Evolutionary conservation across 2,888 invertebrate species (phyloP), one percentile per base, ranked within the genome.

Genomic region (Agriopis aurantiaria): DNA sequence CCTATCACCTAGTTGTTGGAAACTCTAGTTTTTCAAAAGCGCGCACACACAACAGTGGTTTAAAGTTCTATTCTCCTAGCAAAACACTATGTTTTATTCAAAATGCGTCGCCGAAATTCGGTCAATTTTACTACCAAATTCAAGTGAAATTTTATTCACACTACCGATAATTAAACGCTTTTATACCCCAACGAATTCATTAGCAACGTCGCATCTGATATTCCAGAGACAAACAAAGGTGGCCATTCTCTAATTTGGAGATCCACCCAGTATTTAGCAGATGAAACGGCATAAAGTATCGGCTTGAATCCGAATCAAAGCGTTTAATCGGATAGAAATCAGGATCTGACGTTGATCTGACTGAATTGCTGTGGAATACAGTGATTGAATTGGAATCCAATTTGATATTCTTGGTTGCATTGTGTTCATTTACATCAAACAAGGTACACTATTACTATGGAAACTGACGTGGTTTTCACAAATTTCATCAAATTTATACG

Each of bases 321-420:
- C 76, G 75, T 69, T 70, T 77, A 83, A 84, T 84, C 83, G 77
- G 80, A 79, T 79, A 77, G 81, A 78, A 81, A 83, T 81, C 78
- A 76, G 75, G 73, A 75, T 75, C 76, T 77, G 78, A 76, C 76
- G 78, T 75, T 74, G 56, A 69, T 65, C 74, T 66, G 63, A 45
- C 59, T 71, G 63, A 46, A 43, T 3, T 53, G 8, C 49, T 11
- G 58, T 63, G 23, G 53, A 63, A 55, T 51, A 56, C 70, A 67
- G 70, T 66, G 45, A 40, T 40, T 33, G 14, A 43, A 10, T 14
- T 59, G 17, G n/a, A 17, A 52, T 51, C 3, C 51, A 11, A 55
- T 40, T 55, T 4, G 40, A 7, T 3, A 40, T 43, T 49, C 8
- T 55, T 33, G 33, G 11, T 52, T 52, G 11, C 14, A 52, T 33